These are phyloP conservation scores for Crepidodera aurea DNA, from an alignment of 2,888 invertebrate species.

Conservation along the genomic window DNA sequence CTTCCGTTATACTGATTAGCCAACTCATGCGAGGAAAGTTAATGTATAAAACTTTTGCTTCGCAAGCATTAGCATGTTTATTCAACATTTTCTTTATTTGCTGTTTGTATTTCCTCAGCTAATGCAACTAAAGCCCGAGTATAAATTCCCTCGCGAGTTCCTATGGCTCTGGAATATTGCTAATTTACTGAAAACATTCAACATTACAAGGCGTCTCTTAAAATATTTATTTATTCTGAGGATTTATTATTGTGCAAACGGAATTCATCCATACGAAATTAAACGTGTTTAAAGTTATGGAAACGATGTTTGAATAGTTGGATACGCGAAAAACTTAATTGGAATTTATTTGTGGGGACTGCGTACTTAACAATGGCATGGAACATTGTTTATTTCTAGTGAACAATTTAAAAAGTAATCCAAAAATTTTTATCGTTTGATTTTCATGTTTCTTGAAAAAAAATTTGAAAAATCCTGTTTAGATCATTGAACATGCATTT, in stretches of 20 bases:
- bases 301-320: not conserved
- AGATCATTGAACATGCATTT: no score
- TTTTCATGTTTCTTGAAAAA: no score
- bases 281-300: not conserved
- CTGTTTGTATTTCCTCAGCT: slow-evolving; percentile 41
- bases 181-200: slow-evolving; percentile 33
- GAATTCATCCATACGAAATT: slow-evolving; percentile 6
- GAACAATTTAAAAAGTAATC: no score
- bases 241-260: slow-evolving; percentile 17
- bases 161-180: slow-evolving; percentile 24
- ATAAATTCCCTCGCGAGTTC: slow-evolving; percentile 27
- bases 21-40: slow-evolving; percentile 45
- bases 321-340: not conserved
- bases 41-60: slow-evolving; percentile 46
- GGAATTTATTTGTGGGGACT: no score
- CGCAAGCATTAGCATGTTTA: slow-evolving; percentile 43
- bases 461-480: no score
- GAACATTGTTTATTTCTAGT: no score
- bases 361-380: no score
- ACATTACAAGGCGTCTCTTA: slow-evolving; percentile 21
- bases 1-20: slow-evolving; percentile 47
- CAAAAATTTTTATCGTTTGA: no score
- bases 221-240: slow-evolving; percentile 27
- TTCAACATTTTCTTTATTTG: slow-evolving; percentile 48
- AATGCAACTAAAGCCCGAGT: slow-evolving; percentile 40